A percentile compares a stretch with the other conserved stretches of the same genome.
Conservation (phyloP, 2,888 invertebrate species). For the Ectemnius cavifrons region DNA sequence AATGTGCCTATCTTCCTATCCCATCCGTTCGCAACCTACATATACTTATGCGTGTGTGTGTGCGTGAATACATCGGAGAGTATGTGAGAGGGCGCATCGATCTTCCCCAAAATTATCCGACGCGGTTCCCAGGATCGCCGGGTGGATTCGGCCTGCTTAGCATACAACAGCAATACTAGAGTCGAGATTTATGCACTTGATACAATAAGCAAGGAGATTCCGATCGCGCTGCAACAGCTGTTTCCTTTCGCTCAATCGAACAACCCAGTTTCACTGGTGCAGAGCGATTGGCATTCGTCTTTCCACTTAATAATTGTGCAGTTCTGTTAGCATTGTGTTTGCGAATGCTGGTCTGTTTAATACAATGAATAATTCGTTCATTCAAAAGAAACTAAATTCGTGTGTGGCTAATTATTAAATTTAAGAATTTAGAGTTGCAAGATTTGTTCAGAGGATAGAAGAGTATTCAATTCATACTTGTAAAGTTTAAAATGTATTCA, state of each 20-base stretch:
- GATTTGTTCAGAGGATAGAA: no score
- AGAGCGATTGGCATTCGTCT: no score
- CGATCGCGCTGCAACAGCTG: slow-evolving; percentile 52
- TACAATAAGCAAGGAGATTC: slow-evolving; percentile 55
- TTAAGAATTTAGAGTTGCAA: no score
- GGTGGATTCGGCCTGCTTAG: slow-evolving; percentile 61
- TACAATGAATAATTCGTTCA: no score
- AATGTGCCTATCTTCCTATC: slow-evolving; percentile 47
- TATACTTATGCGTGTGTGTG: no score
- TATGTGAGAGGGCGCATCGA: slow-evolving; percentile 37
- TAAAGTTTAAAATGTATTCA: no score
- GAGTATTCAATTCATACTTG: no score
- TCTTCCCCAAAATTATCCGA: slow-evolving; percentile 32
- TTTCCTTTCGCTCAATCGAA: slow-evolving; percentile 12
- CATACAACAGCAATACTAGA: slow-evolving; percentile 68
- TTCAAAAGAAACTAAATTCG: no score
- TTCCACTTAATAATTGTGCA: no score
- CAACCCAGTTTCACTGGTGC: background rate
- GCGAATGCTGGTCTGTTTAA: no score
- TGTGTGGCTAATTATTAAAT: no score
- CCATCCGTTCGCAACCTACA: background rate
- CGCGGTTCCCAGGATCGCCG: background rate
- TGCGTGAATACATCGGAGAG: background rate
- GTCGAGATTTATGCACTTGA: slow-evolving; percentile 66
- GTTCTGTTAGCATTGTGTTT: no score